Conservation (phyloP, 2,113 vertebrate genomes). For the Perca schrenkii region DNA sequence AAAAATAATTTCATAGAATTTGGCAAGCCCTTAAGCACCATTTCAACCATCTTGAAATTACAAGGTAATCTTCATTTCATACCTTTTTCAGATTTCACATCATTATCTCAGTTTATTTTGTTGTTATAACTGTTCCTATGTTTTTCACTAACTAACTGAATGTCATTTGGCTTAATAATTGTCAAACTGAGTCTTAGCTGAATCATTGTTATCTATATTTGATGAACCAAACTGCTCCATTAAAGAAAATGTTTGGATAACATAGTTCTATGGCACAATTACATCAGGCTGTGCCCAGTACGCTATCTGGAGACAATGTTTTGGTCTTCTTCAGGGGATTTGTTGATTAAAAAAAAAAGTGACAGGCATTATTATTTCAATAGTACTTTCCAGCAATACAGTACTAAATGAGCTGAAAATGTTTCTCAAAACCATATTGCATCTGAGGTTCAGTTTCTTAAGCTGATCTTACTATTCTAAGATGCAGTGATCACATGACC, state of each 20-base stretch:
- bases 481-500: conserved; percentile 20
- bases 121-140: background rate
- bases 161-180: background rate
- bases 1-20: background rate
- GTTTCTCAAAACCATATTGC: background rate
- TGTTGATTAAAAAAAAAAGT: background rate
- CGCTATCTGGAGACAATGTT: background rate
- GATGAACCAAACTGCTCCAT: background rate
- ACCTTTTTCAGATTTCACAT: conserved; percentile 6
- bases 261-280: background rate
- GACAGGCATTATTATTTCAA: background rate
- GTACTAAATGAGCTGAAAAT: background rate
- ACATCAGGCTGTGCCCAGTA: background rate
- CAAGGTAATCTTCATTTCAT: background rate
- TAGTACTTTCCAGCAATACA: background rate
- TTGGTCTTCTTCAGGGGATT: background rate
- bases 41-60: background rate
- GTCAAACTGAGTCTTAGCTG: background rate
- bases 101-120: background rate
- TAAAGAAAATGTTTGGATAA: background rate
- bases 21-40: background rate
- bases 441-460: background rate
- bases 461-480: background rate
- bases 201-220: background rate
- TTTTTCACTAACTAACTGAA: background rate